Conservation (phyloP, 1,140 invertebrate species). For the Diabrotica undecimpunctata region DNA sequence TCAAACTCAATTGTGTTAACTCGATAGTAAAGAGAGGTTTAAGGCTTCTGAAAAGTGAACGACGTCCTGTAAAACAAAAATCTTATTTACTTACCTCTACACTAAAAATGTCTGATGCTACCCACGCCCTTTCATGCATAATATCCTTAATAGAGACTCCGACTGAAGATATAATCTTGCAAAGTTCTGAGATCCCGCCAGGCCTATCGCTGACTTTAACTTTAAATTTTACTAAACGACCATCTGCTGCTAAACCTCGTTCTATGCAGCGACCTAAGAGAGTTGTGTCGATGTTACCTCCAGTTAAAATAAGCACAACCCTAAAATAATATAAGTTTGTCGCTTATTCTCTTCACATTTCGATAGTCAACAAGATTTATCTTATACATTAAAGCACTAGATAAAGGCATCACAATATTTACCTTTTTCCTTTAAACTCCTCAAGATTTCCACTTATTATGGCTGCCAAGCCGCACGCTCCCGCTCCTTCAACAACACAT, state of each 20-base stretch:
- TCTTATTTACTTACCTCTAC: conserved; percentile 56
- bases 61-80: not conserved
- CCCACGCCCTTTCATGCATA: conserved; percentile 90
- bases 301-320: conserved; percentile 79
- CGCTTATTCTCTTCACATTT: too few relatives aligned
- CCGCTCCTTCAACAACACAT: conserved; percentile 90
- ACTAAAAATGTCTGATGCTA: conserved; percentile 81
- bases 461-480: conserved; percentile 82
- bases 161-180: conserved; percentile 66
- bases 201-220: conserved; percentile 83
- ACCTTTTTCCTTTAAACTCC: conserved; percentile 85
- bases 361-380: not conserved
- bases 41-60: not conserved
- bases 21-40: not conserved
- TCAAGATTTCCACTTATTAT: conserved; percentile 78
- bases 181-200: conserved; percentile 83
- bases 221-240: conserved; percentile 79
- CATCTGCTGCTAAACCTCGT: conserved; percentile 83
- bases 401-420: conserved; percentile 20
- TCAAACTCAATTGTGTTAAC: not conserved
- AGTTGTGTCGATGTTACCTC: conserved; percentile 92
- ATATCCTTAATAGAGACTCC: conserved; percentile 93
- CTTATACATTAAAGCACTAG: not conserved
- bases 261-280: conserved; percentile 85
- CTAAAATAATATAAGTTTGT: conserved; percentile 56